Evolutionary conservation across 2,797 vertebrate species (phyloP).

Genomic region (Cheracebus regulus): DNA sequence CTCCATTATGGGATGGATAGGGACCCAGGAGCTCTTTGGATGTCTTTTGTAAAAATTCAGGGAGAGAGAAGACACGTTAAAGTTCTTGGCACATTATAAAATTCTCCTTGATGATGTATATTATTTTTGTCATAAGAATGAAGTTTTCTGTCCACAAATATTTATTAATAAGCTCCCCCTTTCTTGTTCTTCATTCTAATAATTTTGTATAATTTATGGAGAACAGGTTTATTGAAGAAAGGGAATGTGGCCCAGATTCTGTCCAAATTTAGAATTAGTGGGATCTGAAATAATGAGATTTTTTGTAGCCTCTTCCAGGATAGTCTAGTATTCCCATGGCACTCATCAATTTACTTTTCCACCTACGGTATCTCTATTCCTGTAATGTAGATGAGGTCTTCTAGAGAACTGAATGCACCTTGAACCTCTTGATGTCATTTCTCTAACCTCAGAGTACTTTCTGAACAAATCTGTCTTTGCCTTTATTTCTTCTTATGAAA

Average conservation of each 20-base stretch:
- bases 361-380: background rate
- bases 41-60: background rate
- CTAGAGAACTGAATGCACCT: background rate
- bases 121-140: background rate
- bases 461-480: background rate
- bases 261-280: background rate
- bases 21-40: background rate
- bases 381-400: fast-evolving
- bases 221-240: background rate
- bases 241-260: background rate
- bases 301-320: background rate
- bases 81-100: background rate
- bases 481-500: constrained; percentile 1
- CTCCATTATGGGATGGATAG: background rate
- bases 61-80: background rate
- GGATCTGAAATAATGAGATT: background rate
- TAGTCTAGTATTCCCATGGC: fast-evolving
- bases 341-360: background rate
- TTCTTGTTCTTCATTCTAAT: background rate
- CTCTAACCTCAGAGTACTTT: background rate
- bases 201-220: background rate
- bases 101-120: background rate
- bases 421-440: background rate
- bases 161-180: background rate
- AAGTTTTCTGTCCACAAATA: background rate